Percentiles rank a stretch among this genome's conserved stretches.
phyloP scores from a whole-genome alignment of 1,140 invertebrate species.

The Samia ricini region DNA sequence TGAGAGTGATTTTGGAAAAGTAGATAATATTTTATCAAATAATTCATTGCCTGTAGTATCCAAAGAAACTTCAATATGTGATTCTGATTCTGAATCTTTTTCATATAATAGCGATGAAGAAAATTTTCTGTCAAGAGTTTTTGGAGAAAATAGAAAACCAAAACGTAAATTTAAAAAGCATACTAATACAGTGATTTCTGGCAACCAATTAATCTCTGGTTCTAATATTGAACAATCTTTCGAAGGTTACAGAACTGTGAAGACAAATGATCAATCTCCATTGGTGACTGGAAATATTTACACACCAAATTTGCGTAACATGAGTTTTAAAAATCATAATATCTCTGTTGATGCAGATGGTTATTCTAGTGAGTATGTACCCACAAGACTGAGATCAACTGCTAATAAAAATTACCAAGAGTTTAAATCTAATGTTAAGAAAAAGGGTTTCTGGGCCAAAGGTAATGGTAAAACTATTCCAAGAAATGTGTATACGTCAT shows the following conservation, averaged over 20 bases:
- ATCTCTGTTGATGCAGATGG: constrained; percentile 48
- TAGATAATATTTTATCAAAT: constrained; percentile 24
- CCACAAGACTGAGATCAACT: constrained; percentile 63
- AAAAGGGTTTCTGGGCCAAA: constrained; percentile 69
- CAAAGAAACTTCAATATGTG: constrained; percentile 34
- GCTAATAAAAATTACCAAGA: constrained; percentile 71
- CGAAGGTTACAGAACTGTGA: constrained; percentile 56
- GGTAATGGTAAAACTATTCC: constrained; percentile 47
- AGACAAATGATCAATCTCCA: constrained; percentile 49
- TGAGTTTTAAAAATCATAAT: constrained; percentile 40
- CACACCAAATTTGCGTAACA: constrained; percentile 55
- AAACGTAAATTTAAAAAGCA: constrained; percentile 49
- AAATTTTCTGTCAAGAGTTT: constrained; percentile 62
- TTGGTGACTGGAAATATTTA: constrained; percentile 67
- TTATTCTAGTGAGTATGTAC: constrained; percentile 70
- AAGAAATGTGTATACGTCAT: constrained; percentile 8
- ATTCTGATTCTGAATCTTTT: constrained; percentile 60
- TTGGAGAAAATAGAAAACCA: constrained; percentile 47
- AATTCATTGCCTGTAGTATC: constrained; percentile 29
- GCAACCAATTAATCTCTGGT: constrained; percentile 28
- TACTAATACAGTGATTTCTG: constrained; percentile 12
- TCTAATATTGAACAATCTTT: constrained; percentile 34
- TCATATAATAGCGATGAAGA: constrained; percentile 67
- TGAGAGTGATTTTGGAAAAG: constrained; percentile 51
- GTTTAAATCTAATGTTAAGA: constrained; percentile 70